Evolutionary conservation across 2,113 vertebrate genomes (phyloP).

Genomic region (Brachyhypopomus gauderio): DNA sequence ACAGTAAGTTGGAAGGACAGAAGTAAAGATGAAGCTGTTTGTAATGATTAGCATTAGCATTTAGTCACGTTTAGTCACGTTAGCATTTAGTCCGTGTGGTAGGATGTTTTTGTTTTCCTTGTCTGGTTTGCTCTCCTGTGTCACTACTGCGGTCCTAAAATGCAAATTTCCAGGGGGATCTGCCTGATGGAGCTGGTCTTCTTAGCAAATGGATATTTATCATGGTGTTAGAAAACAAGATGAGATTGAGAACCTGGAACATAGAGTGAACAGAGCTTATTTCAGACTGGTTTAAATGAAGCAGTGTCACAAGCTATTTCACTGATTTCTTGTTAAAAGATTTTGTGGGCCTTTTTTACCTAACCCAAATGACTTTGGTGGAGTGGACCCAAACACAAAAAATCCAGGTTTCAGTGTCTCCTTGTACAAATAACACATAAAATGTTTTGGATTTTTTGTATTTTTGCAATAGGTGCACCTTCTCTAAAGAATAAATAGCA

Average conservation of each 20-base stretch:
- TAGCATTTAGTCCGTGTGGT: constrained; percentile 8
- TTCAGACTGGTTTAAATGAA: neutral
- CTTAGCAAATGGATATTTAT: constrained; percentile 3
- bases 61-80: too few relatives aligned
- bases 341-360: neutral
- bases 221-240: neutral
- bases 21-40: constrained; percentile 40
- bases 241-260: neutral
- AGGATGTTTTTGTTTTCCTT: neutral
- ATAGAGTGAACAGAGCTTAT: neutral
- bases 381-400: constrained; percentile 1
- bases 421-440: neutral
- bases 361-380: constrained; percentile 20
- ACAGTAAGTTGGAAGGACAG: neutral
- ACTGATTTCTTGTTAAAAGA: neutral
- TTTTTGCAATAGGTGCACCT: neutral
- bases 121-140: constrained; percentile 1
- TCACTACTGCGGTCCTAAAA: neutral
- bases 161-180: neutral
- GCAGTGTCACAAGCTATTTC: neutral
- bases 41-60: too few relatives aligned
- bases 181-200: constrained; percentile 1
- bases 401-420: neutral
- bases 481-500: neutral
- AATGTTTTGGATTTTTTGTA: too few relatives aligned